phyloP scores from a whole-genome alignment of 2,888 invertebrate species.

The Macropis europaea region DNA sequence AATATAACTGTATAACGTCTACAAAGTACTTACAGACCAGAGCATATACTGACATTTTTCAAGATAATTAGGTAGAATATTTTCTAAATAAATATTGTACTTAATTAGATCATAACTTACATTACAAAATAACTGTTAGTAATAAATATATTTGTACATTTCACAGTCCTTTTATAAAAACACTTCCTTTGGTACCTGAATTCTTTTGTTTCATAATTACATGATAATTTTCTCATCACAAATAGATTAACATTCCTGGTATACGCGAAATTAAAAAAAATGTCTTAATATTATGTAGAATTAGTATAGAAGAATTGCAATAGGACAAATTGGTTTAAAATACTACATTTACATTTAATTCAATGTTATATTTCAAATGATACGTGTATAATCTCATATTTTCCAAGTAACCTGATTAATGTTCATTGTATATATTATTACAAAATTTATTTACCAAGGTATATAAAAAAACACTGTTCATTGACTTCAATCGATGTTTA shows the following conservation, averaged over 20 bases:
- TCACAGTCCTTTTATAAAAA: neutral
- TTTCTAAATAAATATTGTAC: slow-evolving; percentile 32
- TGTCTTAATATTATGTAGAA: neutral
- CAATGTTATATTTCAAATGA: too few relatives aligned
- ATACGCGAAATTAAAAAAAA: neutral
- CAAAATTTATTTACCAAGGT: slow-evolving; percentile 8
- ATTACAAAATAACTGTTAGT: slow-evolving; percentile 15
- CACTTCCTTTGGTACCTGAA: neutral
- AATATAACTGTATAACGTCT: slow-evolving; percentile 1
- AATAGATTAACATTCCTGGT: neutral
- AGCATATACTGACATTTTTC: slow-evolving; percentile 3
- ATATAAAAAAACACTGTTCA: neutral
- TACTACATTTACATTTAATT: too few relatives aligned
- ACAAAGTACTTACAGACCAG: slow-evolving; percentile 9
- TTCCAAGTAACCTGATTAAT: neutral
- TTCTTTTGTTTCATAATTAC: neutral
- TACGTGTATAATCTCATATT: neutral
- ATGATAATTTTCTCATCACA: too few relatives aligned
- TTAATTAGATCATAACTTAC: slow-evolving; percentile 29
- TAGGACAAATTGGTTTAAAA: neutral
- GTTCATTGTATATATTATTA: neutral
- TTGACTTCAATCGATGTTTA: slow-evolving; percentile 27
- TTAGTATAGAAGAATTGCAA: neutral
- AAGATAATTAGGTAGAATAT: slow-evolving; percentile 7
- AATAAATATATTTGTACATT: slow-evolving; percentile 46